phyloP scores from a whole-genome alignment of 2,797 vertebrate species.

The Pangasius sanitwongsei region DNA sequence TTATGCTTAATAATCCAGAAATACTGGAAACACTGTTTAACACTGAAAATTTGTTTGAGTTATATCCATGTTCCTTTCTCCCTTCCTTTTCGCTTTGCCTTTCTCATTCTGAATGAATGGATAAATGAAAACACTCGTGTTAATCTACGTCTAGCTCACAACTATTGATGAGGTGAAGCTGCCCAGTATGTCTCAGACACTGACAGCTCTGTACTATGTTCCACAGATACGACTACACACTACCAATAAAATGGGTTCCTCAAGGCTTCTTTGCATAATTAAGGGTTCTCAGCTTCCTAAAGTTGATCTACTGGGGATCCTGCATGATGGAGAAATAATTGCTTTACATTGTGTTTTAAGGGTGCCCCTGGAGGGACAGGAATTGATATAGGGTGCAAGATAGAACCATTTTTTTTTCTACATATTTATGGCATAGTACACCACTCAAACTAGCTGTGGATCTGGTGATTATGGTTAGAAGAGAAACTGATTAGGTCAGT shows the following conservation, averaged over 20 bases:
- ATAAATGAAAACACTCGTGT: neutral
- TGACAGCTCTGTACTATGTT: neutral
- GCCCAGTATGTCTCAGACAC: neutral
- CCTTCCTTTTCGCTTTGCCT: neutral
- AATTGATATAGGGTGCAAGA: neutral
- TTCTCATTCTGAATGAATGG: neutral
- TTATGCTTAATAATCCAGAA: constrained; percentile 26
- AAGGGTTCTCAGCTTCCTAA: neutral
- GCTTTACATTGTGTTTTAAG: neutral
- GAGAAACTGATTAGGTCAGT: neutral
- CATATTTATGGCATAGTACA: neutral
- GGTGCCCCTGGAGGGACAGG: too few relatives aligned
- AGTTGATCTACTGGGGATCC: neutral
- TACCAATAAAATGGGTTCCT: neutral
- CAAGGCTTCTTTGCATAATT: neutral
- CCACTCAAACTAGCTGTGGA: neutral
- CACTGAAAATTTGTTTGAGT: neutral
- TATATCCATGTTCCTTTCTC: neutral
- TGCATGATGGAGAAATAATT: neutral
- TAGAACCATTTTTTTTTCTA: neutral
- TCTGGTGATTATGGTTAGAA: neutral
- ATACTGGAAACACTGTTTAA: neutral
- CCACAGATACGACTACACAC: neutral
- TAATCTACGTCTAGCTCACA: neutral
- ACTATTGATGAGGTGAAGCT: neutral